Base-by-base conservation (phyloP, 2,888 invertebrate species). In the Drosophila mulleri region DNA sequence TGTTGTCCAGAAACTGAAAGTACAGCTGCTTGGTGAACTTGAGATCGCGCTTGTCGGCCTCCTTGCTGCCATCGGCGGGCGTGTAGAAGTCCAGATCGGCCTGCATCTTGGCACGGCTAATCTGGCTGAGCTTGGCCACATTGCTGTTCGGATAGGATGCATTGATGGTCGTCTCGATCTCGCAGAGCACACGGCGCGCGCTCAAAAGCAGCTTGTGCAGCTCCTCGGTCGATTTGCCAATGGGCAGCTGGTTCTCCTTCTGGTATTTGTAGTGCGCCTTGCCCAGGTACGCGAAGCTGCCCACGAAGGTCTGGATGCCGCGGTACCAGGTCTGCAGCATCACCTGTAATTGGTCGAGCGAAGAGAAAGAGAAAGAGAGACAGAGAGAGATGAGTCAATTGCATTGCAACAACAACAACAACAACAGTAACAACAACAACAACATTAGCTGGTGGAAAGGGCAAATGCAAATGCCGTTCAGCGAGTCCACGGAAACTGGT, bases 121-220 rank as follows among this genome's bases (percentile, higher is more conserved):
- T 60, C 6, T 71, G 72, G 4, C 56, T 75, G 18, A 92, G 67
- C 53, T 89, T 90, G 20, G 64, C 70, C 7, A 62, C 76, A 20
- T 74, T 75, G 35, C 61, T 72, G 9, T 81, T 58, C 11, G 90
- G 82, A 18, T 83, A 81, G 6, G 91, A 88, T 2, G 77, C 70
- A 45, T 92, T 92, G 76, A 93, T 92, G 52, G 92, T 86, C 1
- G 83, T 83, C 85, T 93, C 92, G 54, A 93, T 83, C 58, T 92
- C 91, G 64, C 93, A 93, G 11, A 93, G 82, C 18, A 92, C 66
- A 2, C 75, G 72, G 7, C 89, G 83, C 1, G 93, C 91, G 67
- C 91, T 90, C 7, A 65, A 26, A 1, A 92, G 62, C 23, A 92
- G 76, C 0, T 74, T 64, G 58, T 90, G 79, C 37, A 93, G 84